These are phyloP conservation scores for Marmota flaviventris DNA, from an alignment of 2,113 vertebrate genomes.

Conservation along the genomic window DNA sequence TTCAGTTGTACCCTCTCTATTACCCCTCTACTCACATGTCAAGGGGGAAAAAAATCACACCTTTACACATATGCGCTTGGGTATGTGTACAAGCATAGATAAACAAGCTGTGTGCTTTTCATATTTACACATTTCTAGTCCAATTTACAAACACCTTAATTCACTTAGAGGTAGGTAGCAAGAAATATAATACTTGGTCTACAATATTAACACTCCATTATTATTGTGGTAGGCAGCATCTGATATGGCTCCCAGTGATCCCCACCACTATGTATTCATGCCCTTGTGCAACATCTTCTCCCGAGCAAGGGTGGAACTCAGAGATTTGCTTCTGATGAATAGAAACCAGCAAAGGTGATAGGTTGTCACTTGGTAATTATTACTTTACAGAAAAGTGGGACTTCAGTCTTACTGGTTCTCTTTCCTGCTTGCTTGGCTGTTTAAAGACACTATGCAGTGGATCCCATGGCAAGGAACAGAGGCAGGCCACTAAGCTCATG, in stretches of 20 bases:
- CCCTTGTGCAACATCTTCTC: neutral
- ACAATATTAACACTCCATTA: neutral
- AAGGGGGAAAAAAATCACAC: neutral
- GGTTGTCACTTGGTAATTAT: neutral
- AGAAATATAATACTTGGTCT: neutral
- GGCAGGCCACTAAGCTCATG: neutral
- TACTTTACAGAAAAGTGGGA: neutral
- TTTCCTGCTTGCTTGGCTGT: neutral
- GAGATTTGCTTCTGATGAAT: neutral
- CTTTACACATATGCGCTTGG: neutral
- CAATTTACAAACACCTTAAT: neutral
- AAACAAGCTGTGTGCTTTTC: neutral
- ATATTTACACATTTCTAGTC: neutral
- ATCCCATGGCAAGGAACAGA: neutral
- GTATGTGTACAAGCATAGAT: neutral
- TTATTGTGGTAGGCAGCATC: neutral
- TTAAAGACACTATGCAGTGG: neutral
- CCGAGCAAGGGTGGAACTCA: neutral
- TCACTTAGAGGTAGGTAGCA: neutral
- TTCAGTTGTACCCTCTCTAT: neutral
- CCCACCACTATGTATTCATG: no score
- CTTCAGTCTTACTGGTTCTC: neutral
- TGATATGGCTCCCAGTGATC: neutral
- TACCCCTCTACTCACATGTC: neutral
- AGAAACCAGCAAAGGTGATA: neutral